Base-by-base conservation (phyloP, 2,888 invertebrate species). In the Creontiades dilutus region DNA sequence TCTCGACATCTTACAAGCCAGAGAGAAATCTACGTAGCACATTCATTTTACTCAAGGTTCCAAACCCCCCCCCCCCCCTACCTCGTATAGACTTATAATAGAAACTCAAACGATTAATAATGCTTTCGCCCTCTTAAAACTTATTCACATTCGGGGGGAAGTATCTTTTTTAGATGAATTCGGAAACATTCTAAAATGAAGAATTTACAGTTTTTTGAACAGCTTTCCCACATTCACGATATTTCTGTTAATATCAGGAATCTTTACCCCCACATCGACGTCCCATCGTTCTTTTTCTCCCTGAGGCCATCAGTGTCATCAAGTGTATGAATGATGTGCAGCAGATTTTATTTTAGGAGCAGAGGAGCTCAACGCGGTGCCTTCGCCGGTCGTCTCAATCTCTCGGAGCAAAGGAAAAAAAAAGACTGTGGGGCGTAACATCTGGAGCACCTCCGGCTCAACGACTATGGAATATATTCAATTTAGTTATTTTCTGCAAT, bases 301-400 rank as follows among this genome's bases (percentile, higher is more conserved):
- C 7, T 37, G 19, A 12, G 52, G n/a, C 82, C 52, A 82, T 82
- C 82, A 82, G 82, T 82, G 82, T 82, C 82, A 82, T 82, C 82
- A 46, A 82, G 82, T 82, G 47, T 82, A 82, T 82, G 82, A 82
- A 82, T 82, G 52, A 82, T 82, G 82, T 52, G 82, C 48, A 47
- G 19, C 23, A 19, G 82, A 82, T 52, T 82, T 82, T 82, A 82
- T 82, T 82, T 82, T 82, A 23, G 52, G 82, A 82, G 52, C 52
- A 13, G n/a, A 78, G 46, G 78, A 19, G 78, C 78, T 46, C 78
- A 68, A 68, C 68, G 68, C 68, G 68, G 23, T 23, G 68, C 11
- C 68, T 23, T 68, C 68, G 68, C 23, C 68, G 5, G 27, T 19
- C 61, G 13, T 57, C 57, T 57, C 7, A 57, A 57, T 57, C 14